Evolutionary conservation across 2,797 vertebrate species (phyloP).

Genomic region (Steatocranus sp.): DNA sequence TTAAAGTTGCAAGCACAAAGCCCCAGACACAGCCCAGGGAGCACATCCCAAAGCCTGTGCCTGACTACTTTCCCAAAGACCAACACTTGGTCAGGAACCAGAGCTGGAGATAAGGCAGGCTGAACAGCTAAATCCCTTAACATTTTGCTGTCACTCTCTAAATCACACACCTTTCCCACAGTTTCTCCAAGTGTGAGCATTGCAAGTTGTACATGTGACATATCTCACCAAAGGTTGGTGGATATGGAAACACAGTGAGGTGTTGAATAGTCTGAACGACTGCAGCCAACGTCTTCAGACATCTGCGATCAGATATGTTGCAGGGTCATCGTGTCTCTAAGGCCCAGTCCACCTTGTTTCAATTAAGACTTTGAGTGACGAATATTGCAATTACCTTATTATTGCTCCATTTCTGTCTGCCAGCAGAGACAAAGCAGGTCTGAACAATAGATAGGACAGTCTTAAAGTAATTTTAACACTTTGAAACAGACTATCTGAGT

Average conservation of each 20-base stretch:
- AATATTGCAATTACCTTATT: slow-evolving; percentile 59
- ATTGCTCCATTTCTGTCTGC: slow-evolving; percentile 46
- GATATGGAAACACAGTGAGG: slow-evolving; percentile 32
- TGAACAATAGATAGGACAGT: slow-evolving; percentile 35
- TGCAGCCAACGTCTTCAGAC: slow-evolving; percentile 27
- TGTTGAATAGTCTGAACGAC: slow-evolving; percentile 7
- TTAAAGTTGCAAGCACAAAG: slow-evolving; percentile 54
- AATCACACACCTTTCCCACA: slow-evolving; percentile 67
- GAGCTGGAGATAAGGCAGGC: slow-evolving; percentile 58
- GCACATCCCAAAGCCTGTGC: slow-evolving; percentile 22
- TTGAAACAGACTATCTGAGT: slow-evolving; percentile 36
- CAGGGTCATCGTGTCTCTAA: slow-evolving; percentile 39
- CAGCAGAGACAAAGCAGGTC: slow-evolving; percentile 25
- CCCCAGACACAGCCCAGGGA: slow-evolving; percentile 26
- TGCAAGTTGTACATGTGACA: slow-evolving; percentile 38
- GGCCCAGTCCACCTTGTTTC: slow-evolving; percentile 53
- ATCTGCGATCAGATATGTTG: slow-evolving; percentile 43
- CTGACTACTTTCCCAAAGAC: slow-evolving; percentile 23
- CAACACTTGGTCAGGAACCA: slow-evolving; percentile 21
- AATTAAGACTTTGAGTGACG: slow-evolving; percentile 51
- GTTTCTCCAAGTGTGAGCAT: slow-evolving; percentile 31
- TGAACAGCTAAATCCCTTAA: slow-evolving; percentile 50
- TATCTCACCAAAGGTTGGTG: slow-evolving; percentile 27
- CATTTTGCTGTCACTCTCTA: slow-evolving; percentile 60
- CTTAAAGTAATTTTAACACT: slow-evolving; percentile 39